Conservation (phyloP, 2,797 vertebrate genomes). For the Syngnathus rostellatus region DNA sequence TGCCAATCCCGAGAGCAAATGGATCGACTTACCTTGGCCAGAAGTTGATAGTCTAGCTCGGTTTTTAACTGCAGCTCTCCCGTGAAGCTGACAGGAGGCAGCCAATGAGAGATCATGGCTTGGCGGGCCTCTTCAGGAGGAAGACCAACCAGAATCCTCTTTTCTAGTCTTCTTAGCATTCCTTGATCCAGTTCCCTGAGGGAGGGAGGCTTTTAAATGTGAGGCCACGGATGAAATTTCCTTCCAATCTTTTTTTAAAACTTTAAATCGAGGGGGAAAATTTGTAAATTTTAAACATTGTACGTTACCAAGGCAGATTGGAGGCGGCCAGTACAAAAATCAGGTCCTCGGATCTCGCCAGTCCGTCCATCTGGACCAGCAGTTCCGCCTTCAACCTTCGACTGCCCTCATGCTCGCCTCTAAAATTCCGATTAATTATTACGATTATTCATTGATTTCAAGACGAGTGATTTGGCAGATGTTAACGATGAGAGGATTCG, state of each 20-base stretch:
- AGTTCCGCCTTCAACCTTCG: conserved; percentile 92
- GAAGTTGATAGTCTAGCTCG: conserved; percentile 71
- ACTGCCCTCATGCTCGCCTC: conserved; percentile 89
- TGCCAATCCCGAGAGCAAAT: neutral
- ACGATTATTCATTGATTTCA: too few species aligned
- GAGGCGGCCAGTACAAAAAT: conserved; percentile 95
- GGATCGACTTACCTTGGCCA: conserved; percentile 71
- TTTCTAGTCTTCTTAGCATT: conserved; percentile 89
- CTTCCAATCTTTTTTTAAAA: too few species aligned
- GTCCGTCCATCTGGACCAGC: conserved; percentile 94
- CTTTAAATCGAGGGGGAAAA: too few species aligned
- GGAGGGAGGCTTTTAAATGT: conserved; percentile 4
- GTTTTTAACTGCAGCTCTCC: conserved; percentile 74
- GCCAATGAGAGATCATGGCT: conserved; percentile 87
- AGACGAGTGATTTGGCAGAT: neutral
- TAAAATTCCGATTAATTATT: conserved; percentile 29
- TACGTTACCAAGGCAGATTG: conserved; percentile 85
- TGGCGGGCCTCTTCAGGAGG: conserved; percentile 75
- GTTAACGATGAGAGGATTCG: neutral
- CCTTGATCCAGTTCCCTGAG: conserved; percentile 88
- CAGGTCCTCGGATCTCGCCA: conserved; percentile 84
- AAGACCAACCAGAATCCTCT: conserved; percentile 87
- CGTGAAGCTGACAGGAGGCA: conserved; percentile 77
- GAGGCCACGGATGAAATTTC: neutral
- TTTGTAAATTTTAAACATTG: neutral